Base-by-base conservation (phyloP, 1,140 invertebrate species). In the Lepidurus couesii region DNA sequence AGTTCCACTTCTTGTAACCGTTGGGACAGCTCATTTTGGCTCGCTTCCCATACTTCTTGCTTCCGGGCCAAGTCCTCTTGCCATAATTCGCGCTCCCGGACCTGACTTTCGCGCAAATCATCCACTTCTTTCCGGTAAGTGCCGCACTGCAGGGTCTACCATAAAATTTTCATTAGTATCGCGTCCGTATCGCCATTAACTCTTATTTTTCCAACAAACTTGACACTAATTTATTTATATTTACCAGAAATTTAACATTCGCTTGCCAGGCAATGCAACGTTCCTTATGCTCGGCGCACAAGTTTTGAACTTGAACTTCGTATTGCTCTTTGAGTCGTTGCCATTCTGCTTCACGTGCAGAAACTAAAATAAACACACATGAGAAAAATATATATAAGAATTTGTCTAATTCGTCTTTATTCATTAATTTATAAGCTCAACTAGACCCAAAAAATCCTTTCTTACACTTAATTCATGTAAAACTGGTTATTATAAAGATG, bases 291-390 rank as follows among this genome's bases (percentile, higher is more conserved):
- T 65, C 53, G 53, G 53, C 13, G 53, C 21, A 65, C 53, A 65
- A 65, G 21, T 65, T 65, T 65, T 21, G 53, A 7, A 65, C 21
- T 65, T 65, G 53, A 7, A 65, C 9, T 65, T 65, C 53, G 53
- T 65, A 65, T 65, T 65, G 53, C 53, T 65, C 53, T 65, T 65
- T 65, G 53, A 65, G 53, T 65, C 53, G 53, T 65, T 65, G 53
- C 53, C 8, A 65, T 65, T 65, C 53, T 65, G 53, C 53, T 65
- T 65, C 53, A n/a, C 13, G 16, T 65, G 16, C n/a, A 65, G 53
- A 65, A 65, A 65, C 53, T 65, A 65, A 65, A 21, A 21, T 47
- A 47, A 16, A 4, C 1, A 47, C 4, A 47, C 1, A 47, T 0
- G 7, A 6, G 6, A 7, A 47, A n/a, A 47, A 47, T 4, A 47